Conservation (phyloP, 2,797 vertebrate genomes). For the Pseudocheirus occidentalis region DNA sequence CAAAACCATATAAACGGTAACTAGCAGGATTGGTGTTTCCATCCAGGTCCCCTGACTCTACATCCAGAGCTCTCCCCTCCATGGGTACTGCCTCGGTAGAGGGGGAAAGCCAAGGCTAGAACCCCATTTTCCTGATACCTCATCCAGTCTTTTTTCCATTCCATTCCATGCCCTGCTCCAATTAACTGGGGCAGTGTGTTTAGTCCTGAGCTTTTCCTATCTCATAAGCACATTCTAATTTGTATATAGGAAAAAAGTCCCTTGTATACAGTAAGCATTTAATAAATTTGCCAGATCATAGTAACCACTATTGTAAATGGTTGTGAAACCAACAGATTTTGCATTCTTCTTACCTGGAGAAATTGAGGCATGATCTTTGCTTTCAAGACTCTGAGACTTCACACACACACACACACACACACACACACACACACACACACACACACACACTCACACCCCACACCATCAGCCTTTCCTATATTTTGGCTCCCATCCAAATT, state of each 20-base stretch:
- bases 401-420: background rate
- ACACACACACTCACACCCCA: background rate
- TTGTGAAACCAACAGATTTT: background rate
- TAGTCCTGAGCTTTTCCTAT: background rate
- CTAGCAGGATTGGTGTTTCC: background rate
- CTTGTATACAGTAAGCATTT: background rate
- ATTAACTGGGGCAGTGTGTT: accelerated
- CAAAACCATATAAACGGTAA: background rate
- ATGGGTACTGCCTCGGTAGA: background rate
- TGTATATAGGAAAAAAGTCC: background rate
- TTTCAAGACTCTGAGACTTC: no score
- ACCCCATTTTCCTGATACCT: background rate
- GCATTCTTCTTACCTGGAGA: background rate
- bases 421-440: no score
- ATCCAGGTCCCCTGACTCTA: background rate
- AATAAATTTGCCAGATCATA: background rate
- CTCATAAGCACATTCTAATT: background rate
- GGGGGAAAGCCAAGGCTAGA: conserved; percentile 4
- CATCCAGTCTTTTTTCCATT: background rate
- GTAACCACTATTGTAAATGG: background rate
- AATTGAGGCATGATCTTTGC: background rate
- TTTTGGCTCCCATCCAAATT: background rate
- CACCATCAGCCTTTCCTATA: background rate
- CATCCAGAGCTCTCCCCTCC: background rate
- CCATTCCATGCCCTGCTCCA: background rate